Evolutionary conservation across 2,113 vertebrate species (phyloP).

Genomic region (Scophthalmus maximus): DNA sequence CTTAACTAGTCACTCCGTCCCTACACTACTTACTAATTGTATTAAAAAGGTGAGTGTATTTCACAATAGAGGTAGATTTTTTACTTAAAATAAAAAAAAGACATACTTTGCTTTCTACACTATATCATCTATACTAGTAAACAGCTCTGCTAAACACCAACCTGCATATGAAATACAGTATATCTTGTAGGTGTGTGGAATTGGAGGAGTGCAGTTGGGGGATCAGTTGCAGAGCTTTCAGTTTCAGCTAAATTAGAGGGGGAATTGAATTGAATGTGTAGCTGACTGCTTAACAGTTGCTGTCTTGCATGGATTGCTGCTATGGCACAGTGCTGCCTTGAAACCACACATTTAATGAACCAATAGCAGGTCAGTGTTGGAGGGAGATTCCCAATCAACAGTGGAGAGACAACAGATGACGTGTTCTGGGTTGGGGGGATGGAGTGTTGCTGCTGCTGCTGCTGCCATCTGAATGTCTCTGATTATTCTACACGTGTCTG

Average conservation of each 20-base stretch:
- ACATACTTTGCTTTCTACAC: too few relatives aligned
- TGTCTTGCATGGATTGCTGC: constrained; percentile 42
- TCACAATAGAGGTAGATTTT: too few relatives aligned
- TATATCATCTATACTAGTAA: neutral
- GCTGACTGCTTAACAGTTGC: constrained; percentile 35
- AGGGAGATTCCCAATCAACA: constrained; percentile 69
- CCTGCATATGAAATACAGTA: constrained; percentile 6
- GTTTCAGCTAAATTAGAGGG: constrained; percentile 54
- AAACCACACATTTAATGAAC: constrained; percentile 44
- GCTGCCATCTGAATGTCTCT: constrained; percentile 1
- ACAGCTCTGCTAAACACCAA: neutral
- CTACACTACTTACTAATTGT: too few relatives aligned
- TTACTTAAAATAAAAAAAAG: too few relatives aligned
- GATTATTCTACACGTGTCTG: constrained; percentile 10
- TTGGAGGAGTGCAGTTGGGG: constrained; percentile 28
- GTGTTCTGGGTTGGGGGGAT: neutral
- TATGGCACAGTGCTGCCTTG: constrained; percentile 57
- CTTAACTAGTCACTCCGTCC: too few relatives aligned
- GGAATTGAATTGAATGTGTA: constrained; percentile 52
- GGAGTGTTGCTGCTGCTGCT: constrained; percentile 11
- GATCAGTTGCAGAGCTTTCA: constrained; percentile 36
- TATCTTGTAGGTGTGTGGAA: constrained; percentile 22
- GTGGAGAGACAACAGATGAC: constrained; percentile 56
- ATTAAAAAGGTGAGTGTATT: too few relatives aligned
- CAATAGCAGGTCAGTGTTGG: constrained; percentile 46